A percentile compares a stretch with the other conserved stretches of the same genome.
These are phyloP conservation scores for Matsumurasca onukii DNA, from an alignment of 1,140 invertebrate genomes.

Conservation along the genomic window DNA sequence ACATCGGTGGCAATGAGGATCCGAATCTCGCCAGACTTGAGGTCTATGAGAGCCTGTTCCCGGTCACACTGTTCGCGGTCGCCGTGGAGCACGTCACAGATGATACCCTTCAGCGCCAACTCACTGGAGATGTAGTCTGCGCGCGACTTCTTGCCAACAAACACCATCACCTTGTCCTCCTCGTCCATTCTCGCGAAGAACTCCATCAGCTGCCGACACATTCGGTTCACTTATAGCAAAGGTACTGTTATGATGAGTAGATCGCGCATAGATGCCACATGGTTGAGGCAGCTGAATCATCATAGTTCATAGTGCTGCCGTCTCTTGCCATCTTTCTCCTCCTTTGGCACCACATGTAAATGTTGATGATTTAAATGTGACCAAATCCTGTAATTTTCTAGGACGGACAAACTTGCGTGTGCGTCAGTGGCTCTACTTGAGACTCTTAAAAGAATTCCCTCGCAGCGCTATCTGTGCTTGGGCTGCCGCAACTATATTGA, in stretches of 20 bases:
- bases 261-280: background rate
- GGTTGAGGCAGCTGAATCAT: too few species aligned
- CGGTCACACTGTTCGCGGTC: conserved; percentile 83
- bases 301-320: too few species aligned
- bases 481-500: too few species aligned
- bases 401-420: too few species aligned
- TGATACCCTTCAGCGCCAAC: conserved; percentile 66
- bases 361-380: too few species aligned
- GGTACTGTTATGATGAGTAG: background rate
- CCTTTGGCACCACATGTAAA: too few species aligned
- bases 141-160: conserved; percentile 80
- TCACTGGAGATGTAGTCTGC: conserved; percentile 82
- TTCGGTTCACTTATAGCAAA: too few species aligned
- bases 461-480: too few species aligned
- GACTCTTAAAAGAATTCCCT: too few species aligned
- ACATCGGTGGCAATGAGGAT: conserved; percentile 98
- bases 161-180: conserved; percentile 83
- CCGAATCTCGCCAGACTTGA: conserved; percentile 79
- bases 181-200: conserved; percentile 58
- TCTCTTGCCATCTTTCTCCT: too few species aligned
- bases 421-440: too few species aligned
- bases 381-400: too few species aligned
- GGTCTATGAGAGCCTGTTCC: conserved; percentile 80
- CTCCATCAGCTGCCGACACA: conserved; percentile 41
- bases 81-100: conserved; percentile 83